Conservation (phyloP, 2,888 invertebrate species). For the Morpho helenor region DNA sequence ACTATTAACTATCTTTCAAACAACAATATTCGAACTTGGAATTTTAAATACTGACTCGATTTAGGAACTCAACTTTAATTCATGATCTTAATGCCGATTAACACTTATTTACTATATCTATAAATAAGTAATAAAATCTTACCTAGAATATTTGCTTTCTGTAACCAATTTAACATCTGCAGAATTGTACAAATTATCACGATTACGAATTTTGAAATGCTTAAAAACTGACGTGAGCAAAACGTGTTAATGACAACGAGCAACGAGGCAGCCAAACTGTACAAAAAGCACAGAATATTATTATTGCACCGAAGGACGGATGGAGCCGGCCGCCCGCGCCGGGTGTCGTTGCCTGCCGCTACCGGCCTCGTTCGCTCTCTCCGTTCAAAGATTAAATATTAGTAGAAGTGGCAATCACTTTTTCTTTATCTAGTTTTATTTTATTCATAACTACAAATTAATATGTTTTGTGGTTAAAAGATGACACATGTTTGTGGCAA, state of each 20-base stretch:
- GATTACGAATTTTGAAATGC: slow-evolving; percentile 5
- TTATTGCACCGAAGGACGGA: slow-evolving; percentile 25
- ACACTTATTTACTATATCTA: no score
- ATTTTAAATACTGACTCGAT: no score
- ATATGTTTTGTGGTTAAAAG: no score
- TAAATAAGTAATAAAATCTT: slow-evolving; percentile 3
- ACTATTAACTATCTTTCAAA: no score
- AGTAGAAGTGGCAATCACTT: background rate
- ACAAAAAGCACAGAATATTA: slow-evolving; percentile 28
- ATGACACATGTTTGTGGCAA: no score
- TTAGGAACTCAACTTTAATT: no score
- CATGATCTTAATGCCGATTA: no score
- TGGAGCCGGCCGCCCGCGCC: slow-evolving; percentile 24
- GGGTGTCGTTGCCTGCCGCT: slow-evolving; percentile 22
- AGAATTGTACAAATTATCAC: slow-evolving; percentile 1
- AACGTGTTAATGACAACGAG: slow-evolving; percentile 9
- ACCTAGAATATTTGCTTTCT: slow-evolving; percentile 13
- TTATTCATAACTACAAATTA: no score
- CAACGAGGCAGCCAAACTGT: slow-evolving; percentile 21
- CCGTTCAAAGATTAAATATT: slow-evolving; percentile 21
- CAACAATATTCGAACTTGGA: no score
- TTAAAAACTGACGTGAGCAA: slow-evolving; percentile 3
- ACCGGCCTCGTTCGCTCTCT: slow-evolving; percentile 28
- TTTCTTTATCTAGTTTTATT: no score
- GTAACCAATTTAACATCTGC: slow-evolving; percentile 5